Percentiles rank a stretch among this genome's conserved stretches.
phyloP scores from a whole-genome alignment of 2,888 invertebrate species.

The Nephrocerus scutellatus region DNA sequence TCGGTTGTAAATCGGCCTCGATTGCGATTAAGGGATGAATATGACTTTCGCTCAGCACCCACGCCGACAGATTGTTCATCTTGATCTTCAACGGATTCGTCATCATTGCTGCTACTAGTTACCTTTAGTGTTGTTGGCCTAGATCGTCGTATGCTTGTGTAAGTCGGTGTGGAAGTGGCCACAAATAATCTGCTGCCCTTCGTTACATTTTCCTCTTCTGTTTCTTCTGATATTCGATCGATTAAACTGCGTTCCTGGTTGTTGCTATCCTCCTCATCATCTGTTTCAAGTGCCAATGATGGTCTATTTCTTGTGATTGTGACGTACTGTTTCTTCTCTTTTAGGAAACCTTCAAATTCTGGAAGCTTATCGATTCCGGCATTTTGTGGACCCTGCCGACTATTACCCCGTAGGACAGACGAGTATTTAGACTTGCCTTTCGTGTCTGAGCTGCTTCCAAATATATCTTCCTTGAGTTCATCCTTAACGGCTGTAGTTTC shows the following conservation, averaged over 20 bases:
- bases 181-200: constrained; percentile 26
- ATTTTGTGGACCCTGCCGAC: constrained; percentile 55
- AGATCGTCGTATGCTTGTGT: constrained; percentile 64
- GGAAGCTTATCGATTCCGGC: constrained; percentile 48
- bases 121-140: constrained; percentile 52
- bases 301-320: constrained; percentile 59
- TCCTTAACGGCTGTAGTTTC: constrained; percentile 10
- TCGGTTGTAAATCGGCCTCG: constrained; percentile 29
- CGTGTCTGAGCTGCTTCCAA: constrained; percentile 6
- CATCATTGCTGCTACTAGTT: no score
- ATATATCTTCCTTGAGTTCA: constrained; percentile 8
- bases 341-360: constrained; percentile 44
- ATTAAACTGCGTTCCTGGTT: constrained; percentile 26
- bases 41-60: constrained; percentile 28
- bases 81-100: constrained; percentile 9
- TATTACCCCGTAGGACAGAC: constrained; percentile 55
- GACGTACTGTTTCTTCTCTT: constrained; percentile 58
- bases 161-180: constrained; percentile 52
- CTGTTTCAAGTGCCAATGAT: constrained; percentile 39
- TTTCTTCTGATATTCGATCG: constrained; percentile 16
- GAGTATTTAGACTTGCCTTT: constrained; percentile 49
- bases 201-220: constrained; percentile 14
- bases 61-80: constrained; percentile 13
- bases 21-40: constrained; percentile 34
- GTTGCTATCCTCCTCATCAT: constrained; percentile 33